A percentile compares a stretch with the other conserved stretches of the same genome.
Conservation (phyloP, 1,140 invertebrate species). For the Belonocnema kinseyi region DNA sequence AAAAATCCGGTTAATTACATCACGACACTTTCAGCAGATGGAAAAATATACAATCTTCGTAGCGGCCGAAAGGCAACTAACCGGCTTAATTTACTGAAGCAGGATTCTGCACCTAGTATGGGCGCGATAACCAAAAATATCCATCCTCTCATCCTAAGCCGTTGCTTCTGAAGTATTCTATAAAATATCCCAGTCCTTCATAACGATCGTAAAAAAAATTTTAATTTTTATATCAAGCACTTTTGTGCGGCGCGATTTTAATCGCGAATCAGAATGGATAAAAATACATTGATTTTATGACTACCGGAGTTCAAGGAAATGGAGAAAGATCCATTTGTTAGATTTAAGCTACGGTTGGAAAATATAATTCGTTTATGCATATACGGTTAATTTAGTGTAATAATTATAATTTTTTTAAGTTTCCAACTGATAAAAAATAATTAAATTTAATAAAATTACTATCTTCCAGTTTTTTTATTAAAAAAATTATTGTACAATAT, state of each 20-base stretch:
- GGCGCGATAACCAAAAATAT: constrained; percentile 53
- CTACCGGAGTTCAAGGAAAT: too few species aligned
- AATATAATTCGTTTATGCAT: too few species aligned
- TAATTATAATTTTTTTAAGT: too few species aligned
- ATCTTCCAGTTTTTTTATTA: too few species aligned
- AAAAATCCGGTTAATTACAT: not conserved
- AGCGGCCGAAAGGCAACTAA: constrained; percentile 18
- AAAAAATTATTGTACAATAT: too few species aligned
- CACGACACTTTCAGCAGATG: constrained; percentile 30
- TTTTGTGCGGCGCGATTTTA: too few species aligned
- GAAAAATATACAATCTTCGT: constrained; percentile 22
- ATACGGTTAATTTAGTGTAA: too few species aligned
- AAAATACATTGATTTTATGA: not conserved
- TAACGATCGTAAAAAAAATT: not conserved
- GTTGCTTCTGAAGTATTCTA: constrained; percentile 10
- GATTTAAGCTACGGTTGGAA: too few species aligned
- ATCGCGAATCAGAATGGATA: not conserved
- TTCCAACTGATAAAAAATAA: too few species aligned
- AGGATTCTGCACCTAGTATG: constrained; percentile 10
- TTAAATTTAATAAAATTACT: too few species aligned
- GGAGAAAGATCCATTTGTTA: too few species aligned
- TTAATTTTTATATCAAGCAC: not conserved
- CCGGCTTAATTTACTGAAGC: constrained; percentile 24
- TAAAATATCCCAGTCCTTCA: constrained; percentile 21
- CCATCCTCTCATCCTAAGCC: constrained; percentile 40